Evolutionary conservation across 2,113 vertebrate genomes (phyloP), one percentile per base, ranked within the genome.

Genomic region (Ploceus nigricollis): DNA sequence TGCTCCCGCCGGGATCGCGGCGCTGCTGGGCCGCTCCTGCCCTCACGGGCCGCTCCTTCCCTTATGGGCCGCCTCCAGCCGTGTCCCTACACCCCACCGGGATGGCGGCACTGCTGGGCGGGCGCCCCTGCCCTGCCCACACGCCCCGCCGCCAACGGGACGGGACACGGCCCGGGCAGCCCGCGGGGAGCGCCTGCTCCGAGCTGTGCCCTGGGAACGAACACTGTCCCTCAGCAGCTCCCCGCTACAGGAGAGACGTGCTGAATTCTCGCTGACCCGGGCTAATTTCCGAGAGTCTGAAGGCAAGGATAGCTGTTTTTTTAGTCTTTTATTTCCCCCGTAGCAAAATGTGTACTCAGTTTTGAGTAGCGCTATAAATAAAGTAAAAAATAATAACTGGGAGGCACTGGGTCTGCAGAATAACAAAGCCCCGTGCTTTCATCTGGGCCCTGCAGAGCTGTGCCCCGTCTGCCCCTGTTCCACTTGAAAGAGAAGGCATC

Each of bases 301-400:
- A 21, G 58, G 73, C 82, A 70, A 21, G 40, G 56, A 31, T 31
- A 78, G 66, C 40, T 82, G 17, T 23, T 71, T n/a, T 73, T 76
- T 56, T 13, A 42, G 39, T 35, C 10, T 53, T 50, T 35, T 71
- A 17, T 78, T 70, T 90, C 19, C 85, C 94, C 77, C 70, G 10
- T 9, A 89, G 97, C 91, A 72, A 96, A 87, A 94, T 83, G 42
- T 86, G 82, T 95, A 93, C 89, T 95, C 68, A 30, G 71, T 81
- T 91, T 79, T 92, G 71, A 95, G 75, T 35, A 71, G 53, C 6
- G 6, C 77, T 96, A 50, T 81, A 90, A 80, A 89, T 87, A 96
- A 51, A 44, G 35, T 72, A 40, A 86, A 81, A 94, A 68, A 45
- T 33, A 54, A 37, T 73, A 61, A 42, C 82, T 82, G 84, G 42